Base-by-base conservation (phyloP, 2,797 vertebrate species). In the Prunella strophiata region DNA sequence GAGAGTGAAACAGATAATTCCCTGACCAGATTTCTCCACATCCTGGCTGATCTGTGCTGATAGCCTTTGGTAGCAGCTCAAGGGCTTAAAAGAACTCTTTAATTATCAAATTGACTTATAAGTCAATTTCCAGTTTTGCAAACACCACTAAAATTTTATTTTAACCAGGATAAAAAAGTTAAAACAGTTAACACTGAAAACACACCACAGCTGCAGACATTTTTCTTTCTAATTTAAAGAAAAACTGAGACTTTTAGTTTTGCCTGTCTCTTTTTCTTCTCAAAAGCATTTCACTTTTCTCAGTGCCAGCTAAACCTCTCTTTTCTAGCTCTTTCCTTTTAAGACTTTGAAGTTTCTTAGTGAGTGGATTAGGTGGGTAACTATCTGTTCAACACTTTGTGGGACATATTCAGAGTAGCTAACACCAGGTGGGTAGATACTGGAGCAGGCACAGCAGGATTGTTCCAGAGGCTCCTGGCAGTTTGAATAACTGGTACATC, bases 71-170 rank as follows among this genome's bases (percentile, higher is more conserved):
- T n/a, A 11, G 42, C 63, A 86, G 47, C 61, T 88, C 73, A 74
- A 73, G 25, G 23, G 36, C 62, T 85, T 1, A 0, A 50, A 75
- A 93, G 8, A 87, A 73, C 23, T 48, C n/a, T 54, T 89, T 55
- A 91, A 94, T 88, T 93, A 93, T 58, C 85, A 68, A 85, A 75
- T 8, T 78, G n/a, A 90, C 58, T 78, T 88, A 48, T 1, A 25
- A 91, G 34, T 50, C 19, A 19, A 80, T n/a, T 74, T 63, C 15
- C 54, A 96, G 75, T 38, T 89, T 84, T 62, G n/a, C 32, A 58
- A 94, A 72, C n/a, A 86, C 17, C 14, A 30, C 30, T 20, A 9
- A 90, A 84, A n/a, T 84, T 91, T 27, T 57, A 85, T 50, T 91
- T 91, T 70, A 66, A 82, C 29, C 22, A 63, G 19, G 27, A 61